Evolutionary conservation across 2,888 invertebrate species (phyloP), one percentile per base, ranked within the genome.

Genomic region (Allacma fusca): DNA sequence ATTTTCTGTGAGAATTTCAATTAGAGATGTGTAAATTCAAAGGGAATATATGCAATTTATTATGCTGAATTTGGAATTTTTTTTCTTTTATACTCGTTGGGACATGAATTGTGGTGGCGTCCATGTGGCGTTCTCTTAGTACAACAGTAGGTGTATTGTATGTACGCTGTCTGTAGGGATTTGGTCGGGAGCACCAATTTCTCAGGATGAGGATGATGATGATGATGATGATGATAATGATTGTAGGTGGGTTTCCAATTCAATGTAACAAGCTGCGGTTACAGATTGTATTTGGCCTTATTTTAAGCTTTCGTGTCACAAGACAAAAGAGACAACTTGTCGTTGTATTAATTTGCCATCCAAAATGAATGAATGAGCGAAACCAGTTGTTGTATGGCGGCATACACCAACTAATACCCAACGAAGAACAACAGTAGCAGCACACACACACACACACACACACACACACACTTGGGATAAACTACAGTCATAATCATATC

Each of bases 261-360:
- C 69, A 77, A 69, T 77, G 69, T 77, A 77, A 77, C 75, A 73
- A 79, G 77, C 71, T 79, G 79, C 57, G 79, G 77, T 79, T 77
- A 75, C 70, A 77, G 77, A 79, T 77, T 77, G 68, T 67, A 62
- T 77, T 71, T 77, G 77, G 75, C 75, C 77, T 78, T 79, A 76
- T 80, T 80, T 80, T 78, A 76, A 76, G 72, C 71, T 72, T 75
- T 77, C 75, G 79, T 78, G 78, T 79, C 70, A 76, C 74, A 79
- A 80, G 78, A 79, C 79, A 79, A 79, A 79, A 70, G 77, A 73
- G 40, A 75, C 62, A 62, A 73, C 29, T 75, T 68, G 75, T 65
- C 65, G 74, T 75, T 69, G 73, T 78, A 80, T 78, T 80, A 80
- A 80, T 80, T 80, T 80, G 78, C 77, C 76, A 80, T 78, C 70